These are phyloP conservation scores for Drosophila subsilvestris DNA, from an alignment of 2,888 invertebrate genomes.

Conservation along the genomic window DNA sequence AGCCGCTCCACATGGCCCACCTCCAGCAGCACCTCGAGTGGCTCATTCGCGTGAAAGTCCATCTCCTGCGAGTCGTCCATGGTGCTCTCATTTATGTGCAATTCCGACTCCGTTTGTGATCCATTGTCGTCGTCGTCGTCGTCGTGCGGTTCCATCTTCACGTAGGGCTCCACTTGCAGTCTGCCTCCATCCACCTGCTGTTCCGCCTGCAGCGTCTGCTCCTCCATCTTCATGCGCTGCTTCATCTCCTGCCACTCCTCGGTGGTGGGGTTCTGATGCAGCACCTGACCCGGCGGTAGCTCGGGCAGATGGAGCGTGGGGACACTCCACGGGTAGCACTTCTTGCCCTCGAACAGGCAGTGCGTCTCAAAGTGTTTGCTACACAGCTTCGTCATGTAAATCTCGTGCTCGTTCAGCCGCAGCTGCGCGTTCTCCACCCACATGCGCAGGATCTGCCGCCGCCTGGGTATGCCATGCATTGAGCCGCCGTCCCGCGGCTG, in stretches of 20 bases:
- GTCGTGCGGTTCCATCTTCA: slow-evolving; percentile 36
- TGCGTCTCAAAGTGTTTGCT: slow-evolving; percentile 71
- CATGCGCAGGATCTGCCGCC: slow-evolving; percentile 59
- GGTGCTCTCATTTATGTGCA: slow-evolving; percentile 4
- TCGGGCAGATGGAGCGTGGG: slow-evolving; percentile 69
- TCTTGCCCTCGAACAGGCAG: slow-evolving; percentile 59
- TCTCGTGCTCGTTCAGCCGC: slow-evolving; percentile 59
- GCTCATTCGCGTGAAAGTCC: slow-evolving; percentile 30
- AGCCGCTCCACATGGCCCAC: slow-evolving; percentile 71
- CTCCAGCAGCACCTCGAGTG: slow-evolving; percentile 63
- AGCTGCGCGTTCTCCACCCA: slow-evolving; percentile 76
- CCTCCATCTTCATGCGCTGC: not conserved
- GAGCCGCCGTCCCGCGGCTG: slow-evolving; percentile 55
- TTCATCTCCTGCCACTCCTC: slow-evolving; percentile 62
- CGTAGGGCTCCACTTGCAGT: slow-evolving; percentile 42
- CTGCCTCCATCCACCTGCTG: slow-evolving; percentile 1
- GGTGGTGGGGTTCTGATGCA: slow-evolving; percentile 49
- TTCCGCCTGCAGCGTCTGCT: slow-evolving; percentile 15
- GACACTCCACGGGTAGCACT: slow-evolving; percentile 76
- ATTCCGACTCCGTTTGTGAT: slow-evolving; percentile 18
- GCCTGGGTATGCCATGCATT: slow-evolving; percentile 65
- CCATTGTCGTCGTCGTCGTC: slow-evolving; percentile 19
- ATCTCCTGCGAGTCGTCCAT: not conserved
- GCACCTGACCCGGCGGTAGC: slow-evolving; percentile 5
- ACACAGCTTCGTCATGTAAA: slow-evolving; percentile 76